Percentiles rank a stretch among this genome's conserved stretches.
Evolutionary conservation across 2,113 vertebrate species (phyloP).

Genomic region (Menura novaehollandiae): DNA sequence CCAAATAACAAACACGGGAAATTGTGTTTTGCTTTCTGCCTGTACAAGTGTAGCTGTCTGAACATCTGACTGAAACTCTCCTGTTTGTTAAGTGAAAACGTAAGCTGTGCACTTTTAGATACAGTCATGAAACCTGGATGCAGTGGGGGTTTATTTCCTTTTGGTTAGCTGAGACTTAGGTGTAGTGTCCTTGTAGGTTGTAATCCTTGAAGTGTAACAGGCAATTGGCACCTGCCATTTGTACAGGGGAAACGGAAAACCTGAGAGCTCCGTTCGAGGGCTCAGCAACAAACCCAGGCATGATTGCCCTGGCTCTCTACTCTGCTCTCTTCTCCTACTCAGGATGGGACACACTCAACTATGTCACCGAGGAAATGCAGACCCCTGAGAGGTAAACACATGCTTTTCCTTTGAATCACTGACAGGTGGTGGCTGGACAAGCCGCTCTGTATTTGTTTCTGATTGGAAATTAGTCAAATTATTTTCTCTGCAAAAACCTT

Average conservation of each 20-base stretch:
- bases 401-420: not conserved
- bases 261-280: conserved; percentile 77
- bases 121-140: not conserved
- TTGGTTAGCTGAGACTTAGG: not conserved
- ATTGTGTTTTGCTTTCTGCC: not conserved
- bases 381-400: conserved; percentile 77
- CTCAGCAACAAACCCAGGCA: conserved; percentile 75
- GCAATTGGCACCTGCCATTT: not conserved
- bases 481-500: not conserved
- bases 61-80: not conserved
- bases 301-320: conserved; percentile 82
- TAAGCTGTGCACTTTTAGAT: not conserved
- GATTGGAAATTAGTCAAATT: not conserved
- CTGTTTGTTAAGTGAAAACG: not conserved
- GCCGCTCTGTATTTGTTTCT: not conserved
- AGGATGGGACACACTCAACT: conserved; percentile 88
- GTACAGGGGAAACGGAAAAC: conserved; percentile 72
- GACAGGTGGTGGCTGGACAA: not conserved
- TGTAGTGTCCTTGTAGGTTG: not conserved
- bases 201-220: not conserved
- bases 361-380: conserved; percentile 86
- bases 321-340: conserved; percentile 89
- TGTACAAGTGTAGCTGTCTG: not conserved
- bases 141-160: not conserved
- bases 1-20: not conserved